These are phyloP conservation scores for Scophthalmus maximus DNA, from an alignment of 2,113 vertebrate genomes.

Conservation along the genomic window DNA sequence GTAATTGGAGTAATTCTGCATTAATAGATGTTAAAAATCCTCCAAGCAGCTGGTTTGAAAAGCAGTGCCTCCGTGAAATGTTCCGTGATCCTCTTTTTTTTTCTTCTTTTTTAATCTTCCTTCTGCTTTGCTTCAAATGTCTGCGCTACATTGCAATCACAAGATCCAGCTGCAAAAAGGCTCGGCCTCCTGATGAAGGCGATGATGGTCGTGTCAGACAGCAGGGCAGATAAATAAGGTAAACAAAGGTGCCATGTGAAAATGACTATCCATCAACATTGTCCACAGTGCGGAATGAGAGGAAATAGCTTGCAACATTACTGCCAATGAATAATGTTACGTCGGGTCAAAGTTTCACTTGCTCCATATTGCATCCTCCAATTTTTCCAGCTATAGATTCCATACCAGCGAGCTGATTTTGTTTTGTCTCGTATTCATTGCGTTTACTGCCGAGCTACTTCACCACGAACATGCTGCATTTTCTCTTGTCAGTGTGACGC, in stretches of 20 bases:
- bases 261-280: slow-evolving; percentile 76
- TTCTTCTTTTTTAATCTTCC: slow-evolving; percentile 12
- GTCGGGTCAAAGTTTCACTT: slow-evolving; percentile 67
- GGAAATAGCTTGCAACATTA: slow-evolving; percentile 73
- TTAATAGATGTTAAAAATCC: slow-evolving; percentile 92
- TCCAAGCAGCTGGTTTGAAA: slow-evolving; percentile 87
- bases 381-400: slow-evolving; percentile 64
- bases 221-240: slow-evolving; percentile 70
- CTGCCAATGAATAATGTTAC: slow-evolving; percentile 78
- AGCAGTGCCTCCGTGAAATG: slow-evolving; percentile 78
- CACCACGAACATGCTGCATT: slow-evolving; percentile 52
- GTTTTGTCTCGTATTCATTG: slow-evolving; percentile 63
- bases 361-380: slow-evolving; percentile 66
- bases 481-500: slow-evolving; percentile 56
- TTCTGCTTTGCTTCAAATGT: slow-evolving; percentile 51
- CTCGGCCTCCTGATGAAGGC: slow-evolving; percentile 60
- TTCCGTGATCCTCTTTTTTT: slow-evolving; percentile 63
- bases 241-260: slow-evolving; percentile 75
- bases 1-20: slow-evolving; percentile 99
- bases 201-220: slow-evolving; percentile 58
- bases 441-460: slow-evolving; percentile 51
- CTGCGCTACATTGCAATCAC: slow-evolving; percentile 60
- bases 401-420: slow-evolving; percentile 49
- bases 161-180: slow-evolving; percentile 62
- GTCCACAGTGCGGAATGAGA: slow-evolving; percentile 69